Evolutionary conservation across 2,113 vertebrate genomes (phyloP), one percentile per base, ranked within the genome.

Genomic region (Phrynosoma blainvillii): DNA sequence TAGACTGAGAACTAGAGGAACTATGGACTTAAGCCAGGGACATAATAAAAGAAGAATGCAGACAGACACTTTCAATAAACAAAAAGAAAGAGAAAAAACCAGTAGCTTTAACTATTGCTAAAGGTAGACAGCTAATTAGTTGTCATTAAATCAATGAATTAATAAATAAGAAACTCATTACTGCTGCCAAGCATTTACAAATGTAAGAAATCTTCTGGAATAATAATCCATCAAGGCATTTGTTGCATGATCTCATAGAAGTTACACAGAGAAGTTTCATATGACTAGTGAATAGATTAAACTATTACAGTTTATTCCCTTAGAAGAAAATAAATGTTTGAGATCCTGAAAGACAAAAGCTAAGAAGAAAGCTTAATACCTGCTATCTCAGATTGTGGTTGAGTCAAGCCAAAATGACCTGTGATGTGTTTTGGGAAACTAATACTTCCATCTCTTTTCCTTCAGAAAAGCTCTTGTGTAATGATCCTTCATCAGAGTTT

Each of bases 381-480:
- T 65, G 2, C 30, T 82, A 65, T 59, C 40, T 47, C 42, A 40
- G n/a, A 90, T 52, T 78, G 74, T 81, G 56, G 88, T 79, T 81
- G 77, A 71, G 36, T n/a, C 54, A 75, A 84, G 87, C 40, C 66
- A 80, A 12, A 88, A 47, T 79, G 85, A n/a, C 23, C 84, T 75
- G 70, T 62, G 84, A 80, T 86, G 84, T 81, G 40, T 93, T 92
- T 93, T 91, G 32, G 36, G 70, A 90, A 90, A 36, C 79, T 80
- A 91, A 91, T 65, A 75, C 93, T 92, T 89, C 20, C 84, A 59
- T 87, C 82, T 79, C 20, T 82, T 79, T 90, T 86, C 87, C 90
- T 93, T 83, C 42, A 86, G 81, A 73, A 90, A 89, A 30, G 36
- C 85, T 93, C 88, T 89, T 86, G 40, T 18, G 59, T 82, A 87